These are phyloP conservation scores for Microtus oregoni DNA, from an alignment of 2,113 vertebrate genomes.

Conservation along the genomic window DNA sequence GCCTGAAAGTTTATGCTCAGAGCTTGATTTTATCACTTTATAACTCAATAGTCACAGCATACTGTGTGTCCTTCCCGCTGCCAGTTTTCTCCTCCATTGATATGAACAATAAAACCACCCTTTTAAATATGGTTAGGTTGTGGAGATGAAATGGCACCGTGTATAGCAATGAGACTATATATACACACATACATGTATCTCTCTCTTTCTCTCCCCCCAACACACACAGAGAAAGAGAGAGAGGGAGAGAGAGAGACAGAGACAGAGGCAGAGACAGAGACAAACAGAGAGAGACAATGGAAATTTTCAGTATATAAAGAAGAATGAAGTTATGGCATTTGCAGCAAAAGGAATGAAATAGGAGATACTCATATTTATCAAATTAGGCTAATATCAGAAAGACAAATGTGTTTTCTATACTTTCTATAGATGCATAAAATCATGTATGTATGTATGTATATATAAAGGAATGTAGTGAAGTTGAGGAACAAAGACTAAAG, in stretches of 20 bases:
- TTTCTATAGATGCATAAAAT: neutral
- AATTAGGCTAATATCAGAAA: neutral
- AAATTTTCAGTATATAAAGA: neutral
- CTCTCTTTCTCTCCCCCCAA: neutral
- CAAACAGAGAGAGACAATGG: neutral
- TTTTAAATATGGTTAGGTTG: neutral
- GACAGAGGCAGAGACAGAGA: no score
- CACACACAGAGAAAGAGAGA: no score
- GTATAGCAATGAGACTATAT: neutral
- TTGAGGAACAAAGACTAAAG: neutral
- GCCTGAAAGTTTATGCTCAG: constrained; percentile 19
- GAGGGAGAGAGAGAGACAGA: neutral
- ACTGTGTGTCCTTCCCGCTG: neutral
- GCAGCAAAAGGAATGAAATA: neutral
- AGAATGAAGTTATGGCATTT: neutral
- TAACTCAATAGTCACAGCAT: neutral
- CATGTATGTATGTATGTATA: neutral
- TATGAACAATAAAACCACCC: neutral
- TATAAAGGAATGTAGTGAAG: neutral
- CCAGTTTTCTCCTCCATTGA: constrained; percentile 28
- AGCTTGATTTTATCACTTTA: constrained; percentile 40
- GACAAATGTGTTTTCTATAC: neutral
- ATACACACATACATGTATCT: neutral
- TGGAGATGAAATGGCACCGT: constrained; percentile 25
- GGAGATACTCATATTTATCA: neutral